phyloP scores from a whole-genome alignment of 2,113 vertebrate genomes.

The Perca flavescens region DNA sequence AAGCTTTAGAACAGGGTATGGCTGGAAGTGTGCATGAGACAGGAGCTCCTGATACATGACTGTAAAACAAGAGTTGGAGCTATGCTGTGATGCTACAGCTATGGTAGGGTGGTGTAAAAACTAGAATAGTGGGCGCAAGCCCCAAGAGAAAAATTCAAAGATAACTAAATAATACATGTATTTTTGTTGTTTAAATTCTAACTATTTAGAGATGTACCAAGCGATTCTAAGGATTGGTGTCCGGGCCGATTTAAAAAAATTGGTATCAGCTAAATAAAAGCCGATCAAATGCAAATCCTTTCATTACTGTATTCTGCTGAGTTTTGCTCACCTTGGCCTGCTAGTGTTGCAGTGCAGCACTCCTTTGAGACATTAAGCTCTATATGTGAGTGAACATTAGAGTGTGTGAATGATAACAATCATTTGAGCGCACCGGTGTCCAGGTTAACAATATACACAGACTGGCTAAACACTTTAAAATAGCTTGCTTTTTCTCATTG shows the following conservation, averaged over 20 bases:
- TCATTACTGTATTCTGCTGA: background rate
- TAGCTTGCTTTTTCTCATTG: background rate
- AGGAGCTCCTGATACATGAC: constrained; percentile 16
- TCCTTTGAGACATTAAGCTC: background rate
- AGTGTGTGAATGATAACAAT: background rate
- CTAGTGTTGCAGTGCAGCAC: background rate
- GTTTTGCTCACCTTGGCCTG: background rate
- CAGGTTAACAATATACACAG: background rate
- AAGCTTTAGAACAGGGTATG: constrained; percentile 31
- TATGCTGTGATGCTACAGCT: background rate
- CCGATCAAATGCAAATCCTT: background rate
- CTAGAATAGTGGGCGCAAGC: background rate
- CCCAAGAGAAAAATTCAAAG: background rate
- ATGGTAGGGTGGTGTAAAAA: background rate
- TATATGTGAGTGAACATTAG: background rate
- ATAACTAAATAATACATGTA: background rate
- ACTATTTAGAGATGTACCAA: background rate
- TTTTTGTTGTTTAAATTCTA: background rate
- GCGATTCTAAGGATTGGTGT: background rate
- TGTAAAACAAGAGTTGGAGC: constrained; percentile 3
- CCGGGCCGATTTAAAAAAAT: background rate
- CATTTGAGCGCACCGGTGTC: background rate
- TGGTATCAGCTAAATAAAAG: background rate
- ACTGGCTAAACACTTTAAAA: background rate
- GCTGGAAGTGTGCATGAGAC: constrained; percentile 22